Evolutionary conservation across 2,888 invertebrate species (phyloP), one percentile per base, ranked within the genome.

Genomic region (Xestia sexstrigata): DNA sequence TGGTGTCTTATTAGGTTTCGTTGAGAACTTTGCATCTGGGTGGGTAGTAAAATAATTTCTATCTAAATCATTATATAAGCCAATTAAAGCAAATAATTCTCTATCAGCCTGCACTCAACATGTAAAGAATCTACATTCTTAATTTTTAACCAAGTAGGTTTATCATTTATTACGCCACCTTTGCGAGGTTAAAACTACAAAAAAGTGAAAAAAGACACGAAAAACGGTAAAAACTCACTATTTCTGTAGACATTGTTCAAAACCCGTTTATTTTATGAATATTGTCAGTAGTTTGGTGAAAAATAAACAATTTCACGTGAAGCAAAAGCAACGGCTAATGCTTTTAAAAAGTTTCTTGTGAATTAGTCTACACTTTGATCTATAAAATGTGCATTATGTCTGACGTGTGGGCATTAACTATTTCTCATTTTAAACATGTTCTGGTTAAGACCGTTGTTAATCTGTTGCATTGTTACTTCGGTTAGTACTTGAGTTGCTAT

Each of bases 241-340:
- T 79, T 65, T 78, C 65, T 82, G 63, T n/a, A 39, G 26, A 69
- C 63, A 60, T 80, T 82, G 78, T 74, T 15, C 52, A 74, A 79
- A 84, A 86, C 84, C 77, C 1, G 88, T 87, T 86, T 13, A 8
- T 55, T 72, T 81, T 83, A 87, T 77, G 85, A 62, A 79, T 75
- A 83, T 74, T 77, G 79, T 62, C 69, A 60, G 70, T 65, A 66
- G 58, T 83, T 81, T 78, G 72, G 69, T 74, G 70, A 68, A 76
- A 75, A 81, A 74, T 67, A 70, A 47, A 73, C 70, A 63, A 84
- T 77, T 79, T 70, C 45, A 62, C 58, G 26, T 67, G 58, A 35
- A 35, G 6, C 35, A 35, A 35, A 35, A 35, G 35, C 35, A 35
- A 35, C 35, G 35, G 35, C 6, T 35, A 35, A 35, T 85, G 42